phyloP scores from a whole-genome alignment of 2,113 vertebrate species.

The Lasiurus cinereus region DNA sequence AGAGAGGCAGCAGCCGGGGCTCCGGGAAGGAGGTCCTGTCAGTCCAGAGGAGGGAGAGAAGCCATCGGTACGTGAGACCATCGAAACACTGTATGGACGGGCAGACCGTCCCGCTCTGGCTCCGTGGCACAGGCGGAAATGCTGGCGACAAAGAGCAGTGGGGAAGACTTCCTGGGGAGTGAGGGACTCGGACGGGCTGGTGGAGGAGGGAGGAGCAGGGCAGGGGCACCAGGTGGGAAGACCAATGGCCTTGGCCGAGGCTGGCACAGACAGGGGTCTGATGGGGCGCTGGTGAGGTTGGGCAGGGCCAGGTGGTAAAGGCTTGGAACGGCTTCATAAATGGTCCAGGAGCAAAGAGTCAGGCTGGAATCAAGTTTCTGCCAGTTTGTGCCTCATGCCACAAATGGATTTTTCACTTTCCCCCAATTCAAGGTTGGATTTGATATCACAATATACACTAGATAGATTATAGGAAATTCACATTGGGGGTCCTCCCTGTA shows the following conservation, averaged over 20 bases:
- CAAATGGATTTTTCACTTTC: background rate
- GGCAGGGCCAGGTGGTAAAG: background rate
- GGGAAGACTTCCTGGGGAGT: background rate
- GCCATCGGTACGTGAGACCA: background rate
- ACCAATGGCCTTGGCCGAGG: fast-evolving
- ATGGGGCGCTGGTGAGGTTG: fast-evolving
- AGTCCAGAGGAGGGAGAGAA: background rate
- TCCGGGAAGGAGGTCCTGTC: background rate
- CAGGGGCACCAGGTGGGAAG: background rate
- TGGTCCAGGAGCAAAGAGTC: background rate
- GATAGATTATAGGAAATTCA: background rate
- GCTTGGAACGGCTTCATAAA: background rate
- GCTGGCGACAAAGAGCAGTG: background rate
- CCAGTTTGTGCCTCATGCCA: background rate
- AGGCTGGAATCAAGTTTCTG: background rate
- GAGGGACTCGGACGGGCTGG: background rate
- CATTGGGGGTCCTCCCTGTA: background rate
- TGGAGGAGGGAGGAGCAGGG: background rate
- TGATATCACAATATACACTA: background rate
- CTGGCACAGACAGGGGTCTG: background rate
- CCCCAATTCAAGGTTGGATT: background rate
- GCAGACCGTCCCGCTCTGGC: background rate
- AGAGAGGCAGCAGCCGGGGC: background rate
- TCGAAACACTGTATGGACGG: background rate
- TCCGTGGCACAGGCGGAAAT: background rate